Conservation (phyloP, 1,140 invertebrate genomes). For the Thereuonema tuberculata region DNA sequence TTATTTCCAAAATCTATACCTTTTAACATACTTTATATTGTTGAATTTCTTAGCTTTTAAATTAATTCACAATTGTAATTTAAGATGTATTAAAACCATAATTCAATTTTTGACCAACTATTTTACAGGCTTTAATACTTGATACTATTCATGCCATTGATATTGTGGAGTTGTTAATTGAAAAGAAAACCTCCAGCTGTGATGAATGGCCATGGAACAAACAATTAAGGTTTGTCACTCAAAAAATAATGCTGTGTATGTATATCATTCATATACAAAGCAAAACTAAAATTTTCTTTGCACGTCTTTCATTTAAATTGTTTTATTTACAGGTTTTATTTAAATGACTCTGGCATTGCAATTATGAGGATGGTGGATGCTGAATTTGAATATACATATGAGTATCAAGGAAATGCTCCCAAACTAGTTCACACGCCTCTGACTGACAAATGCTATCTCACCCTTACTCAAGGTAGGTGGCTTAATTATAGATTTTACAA, state of each 20-base stretch:
- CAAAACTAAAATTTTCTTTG: not conserved
- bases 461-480: conserved; percentile 65
- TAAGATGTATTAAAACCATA: too few relatives aligned
- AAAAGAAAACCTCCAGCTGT: conserved; percentile 44
- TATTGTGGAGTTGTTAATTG: conserved; percentile 61
- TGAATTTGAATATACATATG: conserved; percentile 89
- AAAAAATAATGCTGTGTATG: conserved; percentile 4
- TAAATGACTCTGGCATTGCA: conserved; percentile 31
- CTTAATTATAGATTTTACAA: too few relatives aligned
- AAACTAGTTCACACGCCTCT: conserved; percentile 85
- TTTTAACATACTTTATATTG: too few relatives aligned
- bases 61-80: too few relatives aligned
- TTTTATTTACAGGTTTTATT: conserved; percentile 31
- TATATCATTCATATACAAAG: not conserved
- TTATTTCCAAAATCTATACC: too few relatives aligned
- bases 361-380: conserved; percentile 59
- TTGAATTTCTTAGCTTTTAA: too few relatives aligned
- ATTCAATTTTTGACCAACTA: not conserved
- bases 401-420: conserved; percentile 86
- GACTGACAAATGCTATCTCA: conserved; percentile 91
- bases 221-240: conserved; percentile 58
- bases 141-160: conserved; percentile 84
- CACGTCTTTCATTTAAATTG: not conserved
- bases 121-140: conserved; percentile 59
- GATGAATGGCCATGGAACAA: conserved; percentile 88